Evolutionary conservation across 2,797 vertebrate genomes (phyloP).

Genomic region (Rhabdomys pumilio): DNA sequence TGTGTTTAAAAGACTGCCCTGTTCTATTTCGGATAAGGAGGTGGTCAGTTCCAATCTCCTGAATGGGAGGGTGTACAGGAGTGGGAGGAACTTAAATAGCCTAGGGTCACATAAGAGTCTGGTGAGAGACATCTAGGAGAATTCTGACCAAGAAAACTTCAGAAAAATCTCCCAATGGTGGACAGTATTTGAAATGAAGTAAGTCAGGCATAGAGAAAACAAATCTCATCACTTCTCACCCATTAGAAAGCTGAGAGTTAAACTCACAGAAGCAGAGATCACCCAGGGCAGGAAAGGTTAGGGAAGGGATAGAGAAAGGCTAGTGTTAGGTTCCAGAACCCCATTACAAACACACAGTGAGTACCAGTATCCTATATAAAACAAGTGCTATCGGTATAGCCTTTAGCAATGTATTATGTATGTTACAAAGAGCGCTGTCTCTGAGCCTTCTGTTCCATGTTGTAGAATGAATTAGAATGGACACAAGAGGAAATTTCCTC

Average conservation of each 20-base stretch:
- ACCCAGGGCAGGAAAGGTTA: too few relatives aligned
- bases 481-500: neutral
- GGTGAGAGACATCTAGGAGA: neutral
- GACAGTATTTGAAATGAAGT: neutral
- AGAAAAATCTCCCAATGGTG: neutral
- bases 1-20: neutral
- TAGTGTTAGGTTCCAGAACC: neutral
- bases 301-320: neutral
- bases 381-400: neutral
- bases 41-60: neutral
- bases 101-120: accelerated
- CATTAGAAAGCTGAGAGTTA: neutral
- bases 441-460: neutral
- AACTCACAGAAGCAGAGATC: neutral
- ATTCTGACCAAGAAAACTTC: neutral
- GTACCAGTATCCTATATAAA: neutral
- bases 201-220: neutral
- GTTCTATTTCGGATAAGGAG: neutral
- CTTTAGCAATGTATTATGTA: neutral
- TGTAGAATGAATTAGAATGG: neutral
- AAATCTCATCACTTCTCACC: neutral
- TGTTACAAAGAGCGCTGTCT: neutral
- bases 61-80: neutral
- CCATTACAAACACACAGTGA: neutral
- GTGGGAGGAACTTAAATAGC: accelerated